Evolutionary conservation across 1,140 invertebrate species (phyloP), one percentile per base, ranked within the genome.

Genomic region (Phthorimaea operculella): DNA sequence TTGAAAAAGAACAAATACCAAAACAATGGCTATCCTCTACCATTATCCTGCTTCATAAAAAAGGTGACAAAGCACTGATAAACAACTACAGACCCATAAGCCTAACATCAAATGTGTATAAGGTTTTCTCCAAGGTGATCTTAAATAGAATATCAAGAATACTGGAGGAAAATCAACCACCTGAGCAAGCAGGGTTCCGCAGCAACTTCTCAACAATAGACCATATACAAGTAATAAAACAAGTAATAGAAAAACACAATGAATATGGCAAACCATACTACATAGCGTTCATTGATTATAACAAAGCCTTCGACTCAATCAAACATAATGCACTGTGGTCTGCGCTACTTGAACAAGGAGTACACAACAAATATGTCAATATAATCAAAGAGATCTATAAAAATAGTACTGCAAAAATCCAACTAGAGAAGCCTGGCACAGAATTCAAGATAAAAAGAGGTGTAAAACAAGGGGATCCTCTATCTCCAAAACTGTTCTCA

Each of bases 181-280:
- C 4, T 15, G 53, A 54, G 48, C 53, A 54, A 54, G 53, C 53
- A 6, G 45, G 53, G 11, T 54, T 54, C 21, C 21, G 51, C 11
- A 53, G 18, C 9, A 10, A 36, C 10, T 53, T 42, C 51, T 53
- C 51, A 16, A 53, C 51, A 11, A 33, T 28, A 33, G 42, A 54
- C 14, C 53, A 54, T 16, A 47, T 54, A n/a, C 42, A 47, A 2
- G 44, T 48, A 28, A 14, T 45, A 16, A 54, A 16, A 18, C 51
- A 54, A 21, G 33, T 54, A 28, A 28, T 54, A n/a, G 53, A 54
- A 14, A 54, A 54, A 47, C 15, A 54, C n/a, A n/a, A n/a, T n/a
- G n/a, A n/a, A n/a, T n/a, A n/a, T n/a, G n/a, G n/a, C n/a, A n/a
- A n/a, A n/a, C n/a, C n/a, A n/a, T n/a, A n/a, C n/a, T n/a, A n/a